These are phyloP conservation scores for Theretra japonica DNA, from an alignment of 2,888 invertebrate genomes.

Conservation along the genomic window DNA sequence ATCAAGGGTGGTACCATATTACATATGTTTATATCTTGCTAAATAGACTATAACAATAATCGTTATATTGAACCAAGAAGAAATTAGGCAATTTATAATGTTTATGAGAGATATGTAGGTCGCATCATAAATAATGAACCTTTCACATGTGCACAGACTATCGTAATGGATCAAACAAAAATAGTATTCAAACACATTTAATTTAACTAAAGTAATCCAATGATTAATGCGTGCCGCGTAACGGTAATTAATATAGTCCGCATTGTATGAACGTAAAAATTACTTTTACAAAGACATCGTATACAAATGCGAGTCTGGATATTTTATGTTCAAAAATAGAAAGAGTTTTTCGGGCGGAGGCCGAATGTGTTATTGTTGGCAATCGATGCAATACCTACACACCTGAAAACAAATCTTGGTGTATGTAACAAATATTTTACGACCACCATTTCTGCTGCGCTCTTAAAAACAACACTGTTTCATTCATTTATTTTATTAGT, in stretches of 20 bases:
- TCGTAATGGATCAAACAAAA: slow-evolving; percentile 9
- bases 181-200: background rate
- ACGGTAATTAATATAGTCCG: slow-evolving; percentile 6
- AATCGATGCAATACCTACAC: slow-evolving; percentile 30
- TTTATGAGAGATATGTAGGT: background rate
- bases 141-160: background rate
- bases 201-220: background rate
- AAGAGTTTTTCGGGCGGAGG: slow-evolving; percentile 38
- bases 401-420: slow-evolving; percentile 29
- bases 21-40: background rate
- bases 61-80: background rate
- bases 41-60: background rate
- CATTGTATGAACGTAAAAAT: slow-evolving; percentile 17
- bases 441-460: background rate
- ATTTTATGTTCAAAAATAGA: slow-evolving; percentile 39
- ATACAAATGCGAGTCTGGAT: slow-evolving; percentile 35
- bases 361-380: slow-evolving; percentile 41
- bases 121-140: slow-evolving; percentile 1
- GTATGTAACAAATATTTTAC: slow-evolving; percentile 6
- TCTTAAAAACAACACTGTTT: background rate
- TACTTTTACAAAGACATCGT: slow-evolving; percentile 22
- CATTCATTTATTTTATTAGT: no score
- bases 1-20: no score
- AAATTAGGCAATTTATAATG: background rate
- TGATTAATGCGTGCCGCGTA: slow-evolving; percentile 11